Percentiles rank a stretch among this genome's conserved stretches.
phyloP scores from a whole-genome alignment of 2,113 vertebrate species.

The Pedetes capensis region DNA sequence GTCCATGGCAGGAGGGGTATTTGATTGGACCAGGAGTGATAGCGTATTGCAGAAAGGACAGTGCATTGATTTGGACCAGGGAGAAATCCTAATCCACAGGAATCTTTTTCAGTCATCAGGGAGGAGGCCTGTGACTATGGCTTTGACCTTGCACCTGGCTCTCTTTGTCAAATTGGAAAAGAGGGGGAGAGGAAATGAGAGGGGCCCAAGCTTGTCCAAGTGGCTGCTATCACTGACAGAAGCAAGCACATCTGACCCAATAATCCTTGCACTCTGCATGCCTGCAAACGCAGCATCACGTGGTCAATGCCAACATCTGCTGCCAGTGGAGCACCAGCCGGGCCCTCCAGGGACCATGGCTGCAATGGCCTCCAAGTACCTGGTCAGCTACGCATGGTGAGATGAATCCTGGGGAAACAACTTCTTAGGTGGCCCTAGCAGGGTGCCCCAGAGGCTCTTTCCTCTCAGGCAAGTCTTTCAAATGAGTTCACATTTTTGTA shows the following conservation, averaged over 20 bases:
- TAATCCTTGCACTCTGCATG: neutral
- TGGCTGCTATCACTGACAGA: neutral
- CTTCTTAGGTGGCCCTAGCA: too few relatives aligned
- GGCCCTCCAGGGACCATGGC: too few relatives aligned
- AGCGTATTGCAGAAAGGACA: neutral
- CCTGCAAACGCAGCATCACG: too few relatives aligned
- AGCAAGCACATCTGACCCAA: neutral
- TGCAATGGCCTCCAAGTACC: too few relatives aligned
- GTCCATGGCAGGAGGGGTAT: neutral
- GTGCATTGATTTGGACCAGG: neutral
- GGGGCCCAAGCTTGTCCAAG: neutral
- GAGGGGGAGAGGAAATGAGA: neutral
- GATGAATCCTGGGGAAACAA: too few relatives aligned
- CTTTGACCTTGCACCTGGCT: neutral
- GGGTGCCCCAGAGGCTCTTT: too few relatives aligned
- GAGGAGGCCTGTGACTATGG: neutral
- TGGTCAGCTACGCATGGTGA: too few relatives aligned
- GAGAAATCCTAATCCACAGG: neutral
- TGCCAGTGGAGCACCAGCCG: too few relatives aligned
- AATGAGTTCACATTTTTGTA: too few relatives aligned
- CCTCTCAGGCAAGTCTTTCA: too few relatives aligned
- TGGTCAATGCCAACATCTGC: too few relatives aligned
- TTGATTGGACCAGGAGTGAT: neutral
- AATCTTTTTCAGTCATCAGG: neutral
- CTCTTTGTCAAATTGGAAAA: neutral